These are phyloP conservation scores for Hozukius guyotensis DNA, from an alignment of 2,797 vertebrate genomes.

Conservation along the genomic window DNA sequence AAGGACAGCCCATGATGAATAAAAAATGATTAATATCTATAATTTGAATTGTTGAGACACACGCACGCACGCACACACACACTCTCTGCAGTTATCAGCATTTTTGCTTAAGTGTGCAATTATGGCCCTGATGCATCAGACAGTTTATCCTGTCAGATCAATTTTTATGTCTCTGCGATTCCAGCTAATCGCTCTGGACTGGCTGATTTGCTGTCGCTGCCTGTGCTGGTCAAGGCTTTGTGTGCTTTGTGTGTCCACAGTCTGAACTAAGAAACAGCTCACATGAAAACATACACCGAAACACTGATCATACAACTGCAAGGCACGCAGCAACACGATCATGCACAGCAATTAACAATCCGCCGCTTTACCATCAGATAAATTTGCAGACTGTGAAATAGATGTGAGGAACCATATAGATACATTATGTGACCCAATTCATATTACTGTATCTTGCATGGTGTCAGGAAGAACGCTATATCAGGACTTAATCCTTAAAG, in stretches of 20 bases:
- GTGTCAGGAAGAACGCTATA: constrained; percentile 51
- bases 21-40: constrained; percentile 29
- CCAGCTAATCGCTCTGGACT: constrained; percentile 2
- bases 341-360: constrained; percentile 11
- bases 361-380: constrained; percentile 37
- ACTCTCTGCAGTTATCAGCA: constrained; percentile 2
- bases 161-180: constrained; percentile 45
- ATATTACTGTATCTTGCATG: constrained; percentile 55
- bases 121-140: constrained; percentile 17
- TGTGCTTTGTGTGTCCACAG: neutral
- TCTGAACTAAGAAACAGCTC: neutral
- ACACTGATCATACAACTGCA: neutral
- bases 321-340: neutral
- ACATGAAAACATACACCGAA: neutral
- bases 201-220: constrained; percentile 2
- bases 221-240: neutral
- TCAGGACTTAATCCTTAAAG: constrained; percentile 76
- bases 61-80: constrained; percentile 8
- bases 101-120: constrained; percentile 38
- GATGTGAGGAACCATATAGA: constrained; percentile 30
- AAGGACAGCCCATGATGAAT: constrained; percentile 17
- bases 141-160: constrained; percentile 30
- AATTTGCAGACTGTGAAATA: constrained; percentile 25
- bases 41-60: constrained; percentile 12
- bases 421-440: constrained; percentile 63